Evolutionary conservation across 2,797 vertebrate species (phyloP), one percentile per base, ranked within the genome.

Genomic region (Pseudochirops cupreus): DNA sequence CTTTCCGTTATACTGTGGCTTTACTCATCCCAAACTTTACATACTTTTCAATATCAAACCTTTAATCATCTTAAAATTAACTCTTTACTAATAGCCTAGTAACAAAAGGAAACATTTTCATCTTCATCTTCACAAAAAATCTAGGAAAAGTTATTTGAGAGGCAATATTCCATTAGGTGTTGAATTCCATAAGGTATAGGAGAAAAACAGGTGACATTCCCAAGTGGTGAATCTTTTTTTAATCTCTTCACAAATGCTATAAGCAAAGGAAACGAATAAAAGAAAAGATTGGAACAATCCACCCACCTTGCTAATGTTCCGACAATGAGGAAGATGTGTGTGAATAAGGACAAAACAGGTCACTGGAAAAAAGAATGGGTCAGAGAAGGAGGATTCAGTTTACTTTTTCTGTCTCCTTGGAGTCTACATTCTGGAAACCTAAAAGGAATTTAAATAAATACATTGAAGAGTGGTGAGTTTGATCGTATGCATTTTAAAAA

Each of bases 161-260:
- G 95, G 74, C 95, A 95, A 93, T 92, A 96, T 97, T 97, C 96
- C 94, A 91, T 94, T 58, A 97, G 96, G 59, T 94, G n/a, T 89
- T 57, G 89, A 93, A 67, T 56, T 82, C 82, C 90, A 93, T 94
- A 94, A 94, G 95, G 92, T 92, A 97, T 97, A 97, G 96, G 94
- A 96, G 93, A 96, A 91, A 94, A 94, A 92, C 93, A 94, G 93
- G 94, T 95, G 93, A 92, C 56, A 93, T 55, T 92, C 59, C 67
- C 0, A 92, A 97, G 96, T 97, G 97, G 95, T 97, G 97, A 56
- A 50, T 95, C 94, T 93, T 97, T 97, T 98, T 98, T 97, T 92
- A 98, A 98, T 95, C 96, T 98, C 97, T 98, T 97, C 96, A 94
- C 97, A 95, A 97, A 98, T 97, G 98, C 98, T 95, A 96, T 95